Conservation (phyloP, 2,113 vertebrate genomes). For the Romanogobio albipinnatus region DNA sequence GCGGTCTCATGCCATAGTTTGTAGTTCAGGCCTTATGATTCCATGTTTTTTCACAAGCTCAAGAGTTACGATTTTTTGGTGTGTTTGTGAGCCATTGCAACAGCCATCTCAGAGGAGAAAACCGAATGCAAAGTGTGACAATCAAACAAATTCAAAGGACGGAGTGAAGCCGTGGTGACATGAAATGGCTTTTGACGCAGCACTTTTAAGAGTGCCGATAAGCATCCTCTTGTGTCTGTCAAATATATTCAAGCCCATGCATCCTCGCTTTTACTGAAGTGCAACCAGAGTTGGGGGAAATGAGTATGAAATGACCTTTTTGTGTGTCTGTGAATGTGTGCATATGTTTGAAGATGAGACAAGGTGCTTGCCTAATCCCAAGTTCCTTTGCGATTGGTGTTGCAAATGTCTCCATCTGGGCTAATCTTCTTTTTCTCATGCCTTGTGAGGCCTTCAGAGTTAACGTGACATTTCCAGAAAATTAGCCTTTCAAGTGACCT, state of each 20-base stretch:
- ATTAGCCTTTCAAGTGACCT: constrained; percentile 91
- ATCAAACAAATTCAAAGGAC: constrained; percentile 78
- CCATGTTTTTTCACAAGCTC: constrained; percentile 20
- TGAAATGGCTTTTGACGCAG: constrained; percentile 74
- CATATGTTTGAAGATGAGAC: constrained; percentile 86
- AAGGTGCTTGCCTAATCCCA: constrained; percentile 91
- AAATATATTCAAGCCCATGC: constrained; percentile 65
- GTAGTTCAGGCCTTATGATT: constrained; percentile 24
- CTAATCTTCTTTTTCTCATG: constrained; percentile 91
- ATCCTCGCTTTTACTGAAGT: constrained; percentile 18
- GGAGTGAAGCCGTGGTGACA: constrained; percentile 79
- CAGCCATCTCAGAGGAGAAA: constrained; percentile 33
- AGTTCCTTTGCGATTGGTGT: constrained; percentile 86
- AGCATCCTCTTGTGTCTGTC: constrained; percentile 69
- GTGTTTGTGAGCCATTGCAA: constrained; percentile 30
- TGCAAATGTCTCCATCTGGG: constrained; percentile 92
- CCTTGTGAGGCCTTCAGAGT: constrained; percentile 85
- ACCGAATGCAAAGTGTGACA: constrained; percentile 54
- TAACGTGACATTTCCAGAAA: constrained; percentile 96
- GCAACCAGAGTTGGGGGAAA: constrained; percentile 78
- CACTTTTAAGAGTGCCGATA: constrained; percentile 86
- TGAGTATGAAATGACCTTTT: constrained; percentile 91
- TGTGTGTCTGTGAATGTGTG: constrained; percentile 65
- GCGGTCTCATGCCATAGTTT: neutral
- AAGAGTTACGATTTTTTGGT: constrained; percentile 13